A percentile compares a stretch with the other conserved stretches of the same genome.
Conservation (phyloP, 1,140 invertebrate genomes). For the Anagrus nilaparvatae region DNA sequence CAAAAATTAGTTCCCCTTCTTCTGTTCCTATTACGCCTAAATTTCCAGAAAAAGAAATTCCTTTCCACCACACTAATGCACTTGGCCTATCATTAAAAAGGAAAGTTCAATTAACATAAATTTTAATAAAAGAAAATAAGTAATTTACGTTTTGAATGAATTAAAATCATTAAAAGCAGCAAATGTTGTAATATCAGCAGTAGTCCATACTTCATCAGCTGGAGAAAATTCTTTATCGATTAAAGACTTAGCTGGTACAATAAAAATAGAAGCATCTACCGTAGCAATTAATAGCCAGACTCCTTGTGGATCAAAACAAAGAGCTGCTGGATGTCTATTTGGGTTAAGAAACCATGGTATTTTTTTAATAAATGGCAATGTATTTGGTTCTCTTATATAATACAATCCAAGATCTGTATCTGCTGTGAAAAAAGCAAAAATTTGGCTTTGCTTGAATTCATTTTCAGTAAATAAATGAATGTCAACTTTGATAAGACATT, state of each 20-base stretch:
- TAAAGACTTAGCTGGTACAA: slow-evolving; percentile 49
- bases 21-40: slow-evolving; percentile 63
- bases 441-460: slow-evolving; percentile 29
- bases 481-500: slow-evolving; percentile 37
- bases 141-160: slow-evolving; percentile 23
- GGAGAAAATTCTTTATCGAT: slow-evolving; percentile 44
- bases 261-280: slow-evolving; percentile 49
- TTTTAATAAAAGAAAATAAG: slow-evolving; percentile 2
- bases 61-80: slow-evolving; percentile 62
- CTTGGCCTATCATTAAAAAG: slow-evolving; percentile 39
- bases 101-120: neutral
- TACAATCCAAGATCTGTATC: slow-evolving; percentile 34
- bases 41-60: slow-evolving; percentile 46
- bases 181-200: slow-evolving; percentile 44
- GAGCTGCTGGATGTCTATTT: slow-evolving; percentile 48
- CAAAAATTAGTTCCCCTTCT: slow-evolving; percentile 57
- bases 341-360: slow-evolving; percentile 55
- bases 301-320: slow-evolving; percentile 61
- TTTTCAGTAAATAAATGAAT: slow-evolving; percentile 31
- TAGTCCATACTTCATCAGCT: slow-evolving; percentile 49
- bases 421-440: slow-evolving; percentile 34
- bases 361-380: slow-evolving; percentile 48
- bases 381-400: slow-evolving; percentile 28
- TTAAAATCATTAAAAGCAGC: slow-evolving; percentile 41
- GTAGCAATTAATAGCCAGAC: slow-evolving; percentile 56